Evolutionary conservation across 2,113 vertebrate species (phyloP).

Genomic region (Oryzias celebensis): DNA sequence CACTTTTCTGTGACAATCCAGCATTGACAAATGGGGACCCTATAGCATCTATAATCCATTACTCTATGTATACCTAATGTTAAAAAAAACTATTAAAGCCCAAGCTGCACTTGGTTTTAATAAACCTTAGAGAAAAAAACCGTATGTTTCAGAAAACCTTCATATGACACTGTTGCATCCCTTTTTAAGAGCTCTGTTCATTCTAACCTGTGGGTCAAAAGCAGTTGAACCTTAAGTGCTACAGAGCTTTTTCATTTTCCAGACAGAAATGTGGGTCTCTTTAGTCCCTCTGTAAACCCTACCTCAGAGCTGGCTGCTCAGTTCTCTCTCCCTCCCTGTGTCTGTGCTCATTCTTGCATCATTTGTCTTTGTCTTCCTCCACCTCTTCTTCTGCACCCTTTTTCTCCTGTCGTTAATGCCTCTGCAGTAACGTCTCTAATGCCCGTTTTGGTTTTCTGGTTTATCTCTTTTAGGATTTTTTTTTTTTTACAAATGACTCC

Average conservation of each 20-base stretch:
- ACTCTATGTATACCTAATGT: no score
- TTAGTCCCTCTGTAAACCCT: conserved; percentile 15
- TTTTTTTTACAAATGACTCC: conserved; percentile 15
- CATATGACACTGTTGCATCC: background rate
- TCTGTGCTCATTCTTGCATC: conserved; percentile 24
- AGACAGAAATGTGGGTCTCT: conserved; percentile 16
- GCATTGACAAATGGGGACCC: no score
- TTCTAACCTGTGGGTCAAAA: conserved; percentile 43
- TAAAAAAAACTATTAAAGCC: no score
- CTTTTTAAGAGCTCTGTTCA: conserved; percentile 27
- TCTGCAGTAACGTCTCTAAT: conserved; percentile 15
- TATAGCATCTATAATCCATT: no score
- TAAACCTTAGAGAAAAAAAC: conserved; percentile 22
- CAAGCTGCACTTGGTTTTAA: background rate
- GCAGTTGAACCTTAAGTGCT: conserved; percentile 43
- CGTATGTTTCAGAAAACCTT: conserved; percentile 37
- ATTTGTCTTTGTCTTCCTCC: conserved; percentile 32
- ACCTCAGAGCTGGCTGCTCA: conserved; percentile 40
- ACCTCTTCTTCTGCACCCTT: conserved; percentile 36
- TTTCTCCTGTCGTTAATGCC: conserved; percentile 26
- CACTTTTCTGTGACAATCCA: no score
- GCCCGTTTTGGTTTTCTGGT: background rate
- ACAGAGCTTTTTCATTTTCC: conserved; percentile 41
- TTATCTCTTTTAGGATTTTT: background rate
- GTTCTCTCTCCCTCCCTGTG: conserved; percentile 34